These are phyloP conservation scores for Columba livia DNA, from an alignment of 2,113 vertebrate genomes.

Conservation along the genomic window DNA sequence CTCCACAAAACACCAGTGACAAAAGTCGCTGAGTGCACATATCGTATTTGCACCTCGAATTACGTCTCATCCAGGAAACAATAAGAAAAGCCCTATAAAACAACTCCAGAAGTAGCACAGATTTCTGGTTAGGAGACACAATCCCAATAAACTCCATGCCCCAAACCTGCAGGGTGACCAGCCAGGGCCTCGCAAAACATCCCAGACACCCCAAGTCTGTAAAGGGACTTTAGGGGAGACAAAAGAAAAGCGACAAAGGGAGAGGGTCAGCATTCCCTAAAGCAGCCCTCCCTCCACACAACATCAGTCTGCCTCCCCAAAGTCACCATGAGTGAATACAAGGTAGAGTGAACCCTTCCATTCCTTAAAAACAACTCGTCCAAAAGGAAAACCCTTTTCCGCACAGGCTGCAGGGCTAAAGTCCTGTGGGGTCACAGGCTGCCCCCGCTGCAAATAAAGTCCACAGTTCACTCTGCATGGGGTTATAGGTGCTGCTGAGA, in stretches of 20 bases:
- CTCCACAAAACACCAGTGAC: fast-evolving
- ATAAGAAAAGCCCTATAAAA: not conserved
- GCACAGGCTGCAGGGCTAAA: too few relatives aligned
- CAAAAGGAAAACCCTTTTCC: not conserved
- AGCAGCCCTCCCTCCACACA: not conserved
- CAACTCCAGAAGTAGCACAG: not conserved
- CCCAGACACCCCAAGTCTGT: not conserved
- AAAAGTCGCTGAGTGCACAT: not conserved
- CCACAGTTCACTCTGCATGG: fast-evolving
- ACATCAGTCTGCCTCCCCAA: not conserved
- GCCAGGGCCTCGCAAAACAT: not conserved
- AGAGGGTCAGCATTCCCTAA: not conserved
- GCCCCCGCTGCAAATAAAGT: fast-evolving
- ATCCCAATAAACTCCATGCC: not conserved
- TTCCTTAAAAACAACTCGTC: not conserved
- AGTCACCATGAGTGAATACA: not conserved
- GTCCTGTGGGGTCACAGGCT: not conserved
- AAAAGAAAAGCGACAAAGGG: not conserved
- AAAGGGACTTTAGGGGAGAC: not conserved
- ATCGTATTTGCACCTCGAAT: fast-evolving
- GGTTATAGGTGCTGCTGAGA: not conserved
- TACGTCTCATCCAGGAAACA: not conserved
- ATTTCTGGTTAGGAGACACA: not conserved
- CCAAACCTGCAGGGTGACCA: not conserved
- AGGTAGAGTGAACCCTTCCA: not conserved